phyloP scores from a whole-genome alignment of 2,888 invertebrate species.

The Xylota sylvarum region DNA sequence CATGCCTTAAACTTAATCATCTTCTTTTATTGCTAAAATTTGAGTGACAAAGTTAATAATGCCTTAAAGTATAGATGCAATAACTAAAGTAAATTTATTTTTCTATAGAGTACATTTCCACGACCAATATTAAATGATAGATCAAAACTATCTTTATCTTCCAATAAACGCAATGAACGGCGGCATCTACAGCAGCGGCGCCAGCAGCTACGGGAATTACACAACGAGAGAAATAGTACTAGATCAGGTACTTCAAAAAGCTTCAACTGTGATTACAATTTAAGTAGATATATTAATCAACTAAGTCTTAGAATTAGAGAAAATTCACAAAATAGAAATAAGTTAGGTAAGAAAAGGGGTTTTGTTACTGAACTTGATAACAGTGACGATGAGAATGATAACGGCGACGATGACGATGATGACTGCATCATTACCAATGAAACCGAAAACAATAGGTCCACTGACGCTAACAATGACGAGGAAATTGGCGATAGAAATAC shows the following conservation, averaged over 20 bases:
- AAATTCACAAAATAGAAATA: constrained; percentile 46
- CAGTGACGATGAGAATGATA: constrained; percentile 23
- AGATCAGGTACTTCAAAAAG: constrained; percentile 62
- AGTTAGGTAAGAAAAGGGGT: constrained; percentile 29
- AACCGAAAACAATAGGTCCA: neutral
- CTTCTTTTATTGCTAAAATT: neutral
- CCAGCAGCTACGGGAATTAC: neutral
- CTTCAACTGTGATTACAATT: constrained; percentile 61
- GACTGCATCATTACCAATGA: too few relatives aligned
- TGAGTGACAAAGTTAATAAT: neutral
- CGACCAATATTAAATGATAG: constrained; percentile 21
- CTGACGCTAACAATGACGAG: too few relatives aligned
- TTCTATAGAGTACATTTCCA: constrained; percentile 12
- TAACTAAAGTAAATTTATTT: constrained; percentile 5
- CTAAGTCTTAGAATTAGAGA: constrained; percentile 58
- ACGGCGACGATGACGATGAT: constrained; percentile 2
- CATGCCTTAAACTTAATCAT: neutral
- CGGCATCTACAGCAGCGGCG: neutral
- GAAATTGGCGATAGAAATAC: neutral
- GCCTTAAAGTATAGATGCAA: neutral
- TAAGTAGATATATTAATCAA: constrained; percentile 36
- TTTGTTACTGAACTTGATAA: constrained; percentile 30
- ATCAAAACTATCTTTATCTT: constrained; percentile 30
- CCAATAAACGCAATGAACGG: constrained; percentile 2
- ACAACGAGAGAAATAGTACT: constrained; percentile 9